Base-by-base conservation (phyloP, 2,888 invertebrate species). In the Apamea epomidion region DNA sequence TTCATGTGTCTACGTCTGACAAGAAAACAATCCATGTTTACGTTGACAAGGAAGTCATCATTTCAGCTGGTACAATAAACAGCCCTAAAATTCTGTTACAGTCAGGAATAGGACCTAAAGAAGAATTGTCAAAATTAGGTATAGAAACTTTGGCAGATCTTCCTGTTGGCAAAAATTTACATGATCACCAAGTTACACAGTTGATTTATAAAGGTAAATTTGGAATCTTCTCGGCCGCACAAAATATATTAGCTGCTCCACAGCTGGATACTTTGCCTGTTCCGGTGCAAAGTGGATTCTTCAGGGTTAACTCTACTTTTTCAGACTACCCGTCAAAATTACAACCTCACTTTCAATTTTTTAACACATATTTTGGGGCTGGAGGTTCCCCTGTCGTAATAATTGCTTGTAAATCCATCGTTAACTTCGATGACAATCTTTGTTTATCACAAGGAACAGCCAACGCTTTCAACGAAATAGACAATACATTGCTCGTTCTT, bases 101-200 rank as follows among this genome's bases (percentile, higher is more conserved):
- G 0, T 96, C 97, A 48, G 96, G 96, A 0, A 91, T 96, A 76
- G 96, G 96, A 1, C 96, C 96, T 1, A 79, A 80, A 78, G 90
- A 93, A 54, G 92, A 94, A 69, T 87, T 96, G 51, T 76, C 84
- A 14, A 93, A 90, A 82, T 86, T 93, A 25, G 87, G 92, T 14
- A 95, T 96, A 64, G 76, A 92, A 14, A 87, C 92, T 0, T 60
- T 95, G 8, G 89, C 90, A 0, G 92, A 96, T 84, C 93, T 96
- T 72, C 96, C 96, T 0, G 96, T 96, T 4, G 96, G 96, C 0
- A 92, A 92, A 88, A 94, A 96, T 88, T 90, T 96, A 76, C 95
- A 95, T 32, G 96, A 96, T 82, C 96, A 96, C 85, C 90, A 91
- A 32, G 77, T 89, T 3, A 83, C 92, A 0, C 92, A 93, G 2